These are phyloP conservation scores for Dinothrombium tinctorium DNA, from an alignment of 1,140 invertebrate species.

Conservation along the genomic window DNA sequence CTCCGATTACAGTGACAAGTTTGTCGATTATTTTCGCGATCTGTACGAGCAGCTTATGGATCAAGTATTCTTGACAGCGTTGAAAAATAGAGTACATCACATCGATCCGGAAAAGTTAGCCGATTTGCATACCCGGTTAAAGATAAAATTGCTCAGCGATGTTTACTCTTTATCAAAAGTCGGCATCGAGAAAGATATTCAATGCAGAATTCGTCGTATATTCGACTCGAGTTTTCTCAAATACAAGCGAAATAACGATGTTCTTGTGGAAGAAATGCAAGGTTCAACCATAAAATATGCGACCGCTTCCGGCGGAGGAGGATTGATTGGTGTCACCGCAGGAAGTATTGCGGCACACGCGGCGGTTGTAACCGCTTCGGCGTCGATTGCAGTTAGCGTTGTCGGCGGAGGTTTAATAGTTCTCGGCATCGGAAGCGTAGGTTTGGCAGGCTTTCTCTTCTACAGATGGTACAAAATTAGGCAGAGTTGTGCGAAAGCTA, in stretches of 20 bases:
- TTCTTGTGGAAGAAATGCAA: constrained; percentile 1
- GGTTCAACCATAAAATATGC: background rate
- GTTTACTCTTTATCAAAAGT: background rate
- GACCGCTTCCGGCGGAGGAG: background rate
- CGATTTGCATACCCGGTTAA: background rate
- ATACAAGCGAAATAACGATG: background rate
- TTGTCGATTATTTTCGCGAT: background rate
- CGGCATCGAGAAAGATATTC: background rate
- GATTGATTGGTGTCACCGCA: background rate
- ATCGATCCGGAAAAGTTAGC: background rate
- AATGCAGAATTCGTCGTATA: background rate
- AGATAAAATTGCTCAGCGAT: background rate
- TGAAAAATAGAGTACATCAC: background rate
- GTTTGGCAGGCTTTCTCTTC: background rate
- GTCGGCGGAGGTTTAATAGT: background rate
- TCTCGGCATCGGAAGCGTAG: background rate
- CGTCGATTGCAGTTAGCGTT: background rate
- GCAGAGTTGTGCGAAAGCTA: background rate
- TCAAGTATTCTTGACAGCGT: background rate
- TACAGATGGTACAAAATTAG: background rate
- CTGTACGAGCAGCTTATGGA: background rate
- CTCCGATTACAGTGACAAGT: background rate
- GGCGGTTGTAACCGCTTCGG: background rate
- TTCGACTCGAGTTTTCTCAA: background rate
- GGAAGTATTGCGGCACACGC: background rate